A percentile compares a stretch with the other conserved stretches of the same genome.
These are phyloP conservation scores for Acanthurus leucopareius DNA, from an alignment of 2,797 vertebrate species.

Conservation along the genomic window DNA sequence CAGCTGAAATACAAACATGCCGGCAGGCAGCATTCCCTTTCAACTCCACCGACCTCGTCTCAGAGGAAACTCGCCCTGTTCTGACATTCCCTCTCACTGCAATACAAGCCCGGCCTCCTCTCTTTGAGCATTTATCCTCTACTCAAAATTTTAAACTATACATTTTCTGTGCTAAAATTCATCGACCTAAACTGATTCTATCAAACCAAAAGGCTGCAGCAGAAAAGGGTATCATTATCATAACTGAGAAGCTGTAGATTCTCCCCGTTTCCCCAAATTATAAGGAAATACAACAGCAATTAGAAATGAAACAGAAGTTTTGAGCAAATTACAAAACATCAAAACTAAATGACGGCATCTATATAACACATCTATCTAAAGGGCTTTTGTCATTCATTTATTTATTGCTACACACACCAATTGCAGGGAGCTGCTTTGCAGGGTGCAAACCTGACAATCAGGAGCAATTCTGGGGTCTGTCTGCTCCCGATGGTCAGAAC, in stretches of 20 bases:
- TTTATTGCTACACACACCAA: too few species aligned
- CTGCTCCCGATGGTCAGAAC: too few species aligned
- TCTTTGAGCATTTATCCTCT: neutral
- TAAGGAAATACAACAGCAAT: too few species aligned
- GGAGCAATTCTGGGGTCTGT: too few species aligned
- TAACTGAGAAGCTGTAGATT: neutral
- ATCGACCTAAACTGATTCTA: neutral
- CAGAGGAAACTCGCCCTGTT: slow-evolving; percentile 36
- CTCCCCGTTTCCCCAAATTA: neutral
- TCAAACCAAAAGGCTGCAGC: neutral
- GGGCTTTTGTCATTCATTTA: too few species aligned
- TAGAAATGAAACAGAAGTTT: too few species aligned
- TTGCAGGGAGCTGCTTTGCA: too few species aligned
- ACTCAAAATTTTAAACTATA: neutral
- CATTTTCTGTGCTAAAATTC: neutral
- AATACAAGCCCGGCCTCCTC: neutral
- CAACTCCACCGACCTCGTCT: slow-evolving; percentile 44
- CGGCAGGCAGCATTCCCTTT: slow-evolving; percentile 62
- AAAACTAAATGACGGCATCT: too few species aligned
- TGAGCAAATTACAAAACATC: too few species aligned
- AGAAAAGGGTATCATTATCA: neutral
- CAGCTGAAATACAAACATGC: slow-evolving; percentile 65
- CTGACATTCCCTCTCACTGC: slow-evolving; percentile 31
- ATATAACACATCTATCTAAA: too few species aligned
- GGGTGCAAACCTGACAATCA: too few species aligned